Evolutionary conservation across 2,113 vertebrate genomes (phyloP).

Genomic region (Rhinolophus ferrumequinum): DNA sequence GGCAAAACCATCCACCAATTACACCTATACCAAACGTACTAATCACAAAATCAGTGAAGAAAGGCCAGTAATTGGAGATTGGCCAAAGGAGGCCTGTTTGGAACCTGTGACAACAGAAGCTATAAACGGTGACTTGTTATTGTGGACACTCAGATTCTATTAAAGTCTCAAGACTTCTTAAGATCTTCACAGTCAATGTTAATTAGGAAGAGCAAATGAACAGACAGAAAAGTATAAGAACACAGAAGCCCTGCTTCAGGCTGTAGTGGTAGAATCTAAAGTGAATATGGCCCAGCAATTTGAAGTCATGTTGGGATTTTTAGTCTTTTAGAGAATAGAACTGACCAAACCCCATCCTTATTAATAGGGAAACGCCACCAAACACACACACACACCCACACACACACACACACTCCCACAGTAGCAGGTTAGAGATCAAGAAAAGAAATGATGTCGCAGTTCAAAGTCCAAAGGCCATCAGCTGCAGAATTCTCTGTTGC

Average conservation of each 20-base stretch:
- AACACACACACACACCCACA: not conserved
- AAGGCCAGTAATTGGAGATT: not conserved
- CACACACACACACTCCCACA: not conserved
- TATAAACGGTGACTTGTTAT: slow-evolving; percentile 19
- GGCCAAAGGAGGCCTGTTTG: not conserved
- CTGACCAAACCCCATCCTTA: not conserved
- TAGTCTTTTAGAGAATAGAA: not conserved
- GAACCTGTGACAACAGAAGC: slow-evolving; percentile 1
- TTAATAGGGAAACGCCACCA: not conserved
- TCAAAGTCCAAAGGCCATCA: not conserved
- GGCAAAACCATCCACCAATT: not conserved
- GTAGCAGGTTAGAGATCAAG: not conserved
- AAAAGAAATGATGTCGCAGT: not conserved
- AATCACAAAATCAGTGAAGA: not conserved
- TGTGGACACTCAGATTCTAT: slow-evolving; percentile 43
- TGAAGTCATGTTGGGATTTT: not conserved
- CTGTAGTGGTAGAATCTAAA: not conserved
- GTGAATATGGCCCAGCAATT: not conserved
- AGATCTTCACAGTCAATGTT: slow-evolving; percentile 44
- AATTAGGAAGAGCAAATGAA: slow-evolving; percentile 39
- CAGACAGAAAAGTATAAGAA: slow-evolving; percentile 3
- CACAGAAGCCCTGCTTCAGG: not conserved
- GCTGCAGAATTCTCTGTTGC: not conserved
- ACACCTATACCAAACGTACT: not conserved
- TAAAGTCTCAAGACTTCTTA: not conserved